Percentiles rank a stretch among this genome's conserved stretches.
Evolutionary conservation across 2,888 invertebrate genomes (phyloP).

Genomic region (Hirudinaria manillensis): DNA sequence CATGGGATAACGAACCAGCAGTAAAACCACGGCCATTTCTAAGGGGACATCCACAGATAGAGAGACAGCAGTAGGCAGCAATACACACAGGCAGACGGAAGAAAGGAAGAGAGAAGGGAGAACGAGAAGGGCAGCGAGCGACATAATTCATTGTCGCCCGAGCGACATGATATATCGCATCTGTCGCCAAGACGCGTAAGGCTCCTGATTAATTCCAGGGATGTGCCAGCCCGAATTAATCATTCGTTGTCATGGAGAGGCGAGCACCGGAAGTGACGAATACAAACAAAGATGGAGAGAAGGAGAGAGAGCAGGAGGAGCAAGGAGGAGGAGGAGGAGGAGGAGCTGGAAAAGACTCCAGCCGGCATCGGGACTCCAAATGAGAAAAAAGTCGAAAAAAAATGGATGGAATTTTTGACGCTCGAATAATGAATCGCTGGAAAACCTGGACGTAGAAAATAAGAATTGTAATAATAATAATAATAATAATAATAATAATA

Average conservation of each 20-base stretch:
- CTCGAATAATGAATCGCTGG: too few relatives aligned
- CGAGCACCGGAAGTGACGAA: conserved; percentile 13
- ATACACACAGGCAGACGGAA: not conserved
- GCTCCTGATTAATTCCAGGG: conserved; percentile 10
- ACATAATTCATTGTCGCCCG: conserved; percentile 3
- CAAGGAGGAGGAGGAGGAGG: not conserved
- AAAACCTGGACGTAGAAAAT: too few relatives aligned
- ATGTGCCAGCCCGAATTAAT: conserved; percentile 13
- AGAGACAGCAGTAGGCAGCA: not conserved
- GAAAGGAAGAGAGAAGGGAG: not conserved
- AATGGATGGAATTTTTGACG: too few relatives aligned
- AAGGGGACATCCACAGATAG: not conserved
- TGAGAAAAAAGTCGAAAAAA: too few relatives aligned
- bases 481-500: too few relatives aligned
- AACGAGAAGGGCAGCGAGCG: not conserved
- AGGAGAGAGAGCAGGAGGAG: not conserved
- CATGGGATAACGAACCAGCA: too few relatives aligned
- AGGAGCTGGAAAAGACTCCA: not conserved
- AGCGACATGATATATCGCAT: conserved; percentile 1
- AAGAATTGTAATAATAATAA: too few relatives aligned
- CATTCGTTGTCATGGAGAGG: conserved; percentile 10
- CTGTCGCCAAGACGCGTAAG: conserved; percentile 8
- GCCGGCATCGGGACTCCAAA: not conserved
- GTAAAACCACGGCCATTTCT: too few relatives aligned
- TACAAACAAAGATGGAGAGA: conserved; percentile 12